Evolutionary conservation across 2,113 vertebrate species (phyloP), one percentile per base, ranked within the genome.

Genomic region (Hypanus sabinus): DNA sequence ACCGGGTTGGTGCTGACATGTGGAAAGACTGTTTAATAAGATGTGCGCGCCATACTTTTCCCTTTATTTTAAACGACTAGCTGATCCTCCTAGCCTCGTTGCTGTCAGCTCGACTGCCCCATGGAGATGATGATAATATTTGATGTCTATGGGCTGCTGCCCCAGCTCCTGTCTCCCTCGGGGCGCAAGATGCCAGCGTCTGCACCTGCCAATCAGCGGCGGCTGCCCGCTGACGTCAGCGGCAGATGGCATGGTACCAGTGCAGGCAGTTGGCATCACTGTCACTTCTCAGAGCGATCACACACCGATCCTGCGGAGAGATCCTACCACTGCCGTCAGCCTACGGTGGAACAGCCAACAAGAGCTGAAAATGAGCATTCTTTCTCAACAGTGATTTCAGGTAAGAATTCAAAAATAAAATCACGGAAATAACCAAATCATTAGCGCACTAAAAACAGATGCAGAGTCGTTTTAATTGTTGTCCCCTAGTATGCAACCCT

Each of bases 181-280:
- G 70, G 91, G 91, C 91, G 36, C 91, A 93, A 93, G 91, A 93
- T 93, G 91, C 91, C 91, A 93, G 91, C 70, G 91, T 55, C 70
- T 93, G 68, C 91, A 93, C 91, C 91, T 93, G 91, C 91, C 91
- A 93, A 93, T 93, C 91, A 93, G 91, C 91, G 91, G 70, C 36
- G 70, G 97, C 97, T 98, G 98, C 98, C 98, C 98, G 96, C 96
- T 98, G 98, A 99, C 98, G 98, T 99, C 98, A 99, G 98, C 98
- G 98, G 98, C 99, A 99, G 98, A 99, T 99, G 99, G 99, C 98
- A 99, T 98, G 98, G 98, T 99, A 99, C 98, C 98, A 98, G 98
- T 97, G 97, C 98, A 98, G 98, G 97, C 97, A 97, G 98, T 97
- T 99, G 98, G 99, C 98, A 99, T 97, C 98, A 98, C 98, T 99